Evolutionary conservation across 2,888 invertebrate genomes (phyloP).

Genomic region (Drosophila recens): DNA sequence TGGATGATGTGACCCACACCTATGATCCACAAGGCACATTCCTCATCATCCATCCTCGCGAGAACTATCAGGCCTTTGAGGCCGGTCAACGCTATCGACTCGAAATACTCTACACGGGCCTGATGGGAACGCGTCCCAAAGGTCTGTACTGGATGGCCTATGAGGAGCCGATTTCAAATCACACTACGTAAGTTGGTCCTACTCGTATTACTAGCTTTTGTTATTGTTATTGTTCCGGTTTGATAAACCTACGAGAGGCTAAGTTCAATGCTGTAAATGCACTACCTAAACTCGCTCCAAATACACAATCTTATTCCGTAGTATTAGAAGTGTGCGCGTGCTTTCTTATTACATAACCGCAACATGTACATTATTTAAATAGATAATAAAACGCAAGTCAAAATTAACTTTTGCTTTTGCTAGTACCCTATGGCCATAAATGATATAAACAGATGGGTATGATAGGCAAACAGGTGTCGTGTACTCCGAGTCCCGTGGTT

Average conservation of each 20-base stretch:
- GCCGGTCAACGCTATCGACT: constrained; percentile 77
- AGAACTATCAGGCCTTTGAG: constrained; percentile 78
- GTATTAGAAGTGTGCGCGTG: constrained; percentile 30
- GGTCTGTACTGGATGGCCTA: constrained; percentile 89
- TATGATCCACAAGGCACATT: constrained; percentile 66
- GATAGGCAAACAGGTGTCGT: not conserved
- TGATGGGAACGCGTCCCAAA: constrained; percentile 87
- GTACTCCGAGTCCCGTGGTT: no score
- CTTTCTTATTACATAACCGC: constrained; percentile 39
- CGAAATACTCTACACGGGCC: constrained; percentile 87
- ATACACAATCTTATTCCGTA: not conserved
- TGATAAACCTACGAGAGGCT: constrained; percentile 19
- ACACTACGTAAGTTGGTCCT: constrained; percentile 82
- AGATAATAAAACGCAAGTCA: constrained; percentile 26
- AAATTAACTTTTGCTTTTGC: constrained; percentile 40
- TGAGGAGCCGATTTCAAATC: constrained; percentile 71
- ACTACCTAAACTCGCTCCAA: constrained; percentile 4
- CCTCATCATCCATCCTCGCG: constrained; percentile 75
- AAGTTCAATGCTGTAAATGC: constrained; percentile 23
- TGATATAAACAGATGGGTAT: not conserved
- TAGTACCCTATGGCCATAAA: constrained; percentile 2
- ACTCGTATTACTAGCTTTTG: not conserved
- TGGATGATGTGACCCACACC: constrained; percentile 72
- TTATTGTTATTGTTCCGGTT: constrained; percentile 27
- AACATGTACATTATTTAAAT: constrained; percentile 24